phyloP scores from a whole-genome alignment of 1,140 invertebrate species.

The Drosophila lacteicornis region DNA sequence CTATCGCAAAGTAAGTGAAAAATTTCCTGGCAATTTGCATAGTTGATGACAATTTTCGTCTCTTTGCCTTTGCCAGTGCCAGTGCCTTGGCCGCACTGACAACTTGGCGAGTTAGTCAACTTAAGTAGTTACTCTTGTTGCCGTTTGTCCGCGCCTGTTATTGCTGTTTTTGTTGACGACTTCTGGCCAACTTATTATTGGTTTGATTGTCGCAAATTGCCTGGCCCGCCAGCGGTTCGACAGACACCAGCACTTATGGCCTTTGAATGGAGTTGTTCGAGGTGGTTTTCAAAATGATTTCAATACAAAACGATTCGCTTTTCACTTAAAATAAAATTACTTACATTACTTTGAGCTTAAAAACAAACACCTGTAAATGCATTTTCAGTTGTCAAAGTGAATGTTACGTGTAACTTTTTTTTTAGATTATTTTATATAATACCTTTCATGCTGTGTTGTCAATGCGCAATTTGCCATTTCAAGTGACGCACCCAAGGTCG shows the following conservation, averaged over 20 bases:
- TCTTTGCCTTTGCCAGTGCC: slow-evolving; percentile 13
- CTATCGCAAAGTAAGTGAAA: slow-evolving; percentile 58
- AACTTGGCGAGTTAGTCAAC: slow-evolving; percentile 60
- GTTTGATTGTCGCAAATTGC: slow-evolving; percentile 59
- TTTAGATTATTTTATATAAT: slow-evolving; percentile 1
- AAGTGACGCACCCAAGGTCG: slow-evolving; percentile 29
- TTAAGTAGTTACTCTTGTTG: slow-evolving; percentile 43
- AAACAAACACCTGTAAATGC: neutral
- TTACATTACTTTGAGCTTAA: too few relatives aligned
- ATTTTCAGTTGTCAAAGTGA: slow-evolving; percentile 1
- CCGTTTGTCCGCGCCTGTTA: slow-evolving; percentile 22
- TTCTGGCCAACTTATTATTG: slow-evolving; percentile 50
- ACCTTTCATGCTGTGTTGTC: neutral
- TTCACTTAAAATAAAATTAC: neutral
- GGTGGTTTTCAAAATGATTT: slow-evolving; percentile 5
- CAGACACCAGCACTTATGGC: neutral
- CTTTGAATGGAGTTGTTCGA: neutral
- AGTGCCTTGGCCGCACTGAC: slow-evolving; percentile 11
- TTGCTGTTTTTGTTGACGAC: slow-evolving; percentile 21
- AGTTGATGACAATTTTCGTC: slow-evolving; percentile 68
- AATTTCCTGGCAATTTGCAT: slow-evolving; percentile 79
- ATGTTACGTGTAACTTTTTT: neutral
- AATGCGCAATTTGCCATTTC: slow-evolving; percentile 12
- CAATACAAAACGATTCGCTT: neutral
- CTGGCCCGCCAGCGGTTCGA: slow-evolving; percentile 8